These are phyloP conservation scores for Falco naumanni DNA, from an alignment of 2,797 vertebrate species.

Conservation along the genomic window DNA sequence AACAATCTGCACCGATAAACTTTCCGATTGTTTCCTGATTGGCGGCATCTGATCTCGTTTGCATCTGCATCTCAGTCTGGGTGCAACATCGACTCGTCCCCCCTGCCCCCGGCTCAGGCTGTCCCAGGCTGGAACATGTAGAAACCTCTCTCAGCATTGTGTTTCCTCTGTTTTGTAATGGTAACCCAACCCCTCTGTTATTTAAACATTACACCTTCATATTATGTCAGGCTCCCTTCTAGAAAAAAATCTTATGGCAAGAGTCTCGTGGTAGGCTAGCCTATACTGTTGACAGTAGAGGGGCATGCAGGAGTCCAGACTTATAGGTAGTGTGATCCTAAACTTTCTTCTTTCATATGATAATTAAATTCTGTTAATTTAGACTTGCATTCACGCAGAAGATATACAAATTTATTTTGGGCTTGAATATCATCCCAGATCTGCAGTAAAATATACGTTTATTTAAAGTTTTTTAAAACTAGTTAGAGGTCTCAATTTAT, in stretches of 20 bases:
- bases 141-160: not conserved
- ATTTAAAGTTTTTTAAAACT: not conserved
- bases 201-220: not conserved
- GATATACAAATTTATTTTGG: not conserved
- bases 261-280: not conserved
- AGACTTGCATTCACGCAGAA: not conserved
- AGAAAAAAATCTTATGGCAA: not conserved
- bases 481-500: not conserved
- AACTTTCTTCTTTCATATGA: not conserved
- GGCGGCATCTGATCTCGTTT: no score
- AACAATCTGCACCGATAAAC: no score
- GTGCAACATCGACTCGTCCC: no score
- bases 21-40: no score
- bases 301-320: not conserved
- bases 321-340: not conserved
- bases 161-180: not conserved
- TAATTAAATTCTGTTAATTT: not conserved
- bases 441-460: not conserved
- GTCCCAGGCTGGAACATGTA: not conserved
- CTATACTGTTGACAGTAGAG: not conserved
- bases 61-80: no score
- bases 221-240: not conserved
- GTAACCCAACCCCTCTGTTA: not conserved
- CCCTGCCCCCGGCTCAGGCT: no score
- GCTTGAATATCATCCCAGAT: not conserved